Base-by-base conservation (phyloP, 1,140 invertebrate species). In the Euglossa dilemma region DNA sequence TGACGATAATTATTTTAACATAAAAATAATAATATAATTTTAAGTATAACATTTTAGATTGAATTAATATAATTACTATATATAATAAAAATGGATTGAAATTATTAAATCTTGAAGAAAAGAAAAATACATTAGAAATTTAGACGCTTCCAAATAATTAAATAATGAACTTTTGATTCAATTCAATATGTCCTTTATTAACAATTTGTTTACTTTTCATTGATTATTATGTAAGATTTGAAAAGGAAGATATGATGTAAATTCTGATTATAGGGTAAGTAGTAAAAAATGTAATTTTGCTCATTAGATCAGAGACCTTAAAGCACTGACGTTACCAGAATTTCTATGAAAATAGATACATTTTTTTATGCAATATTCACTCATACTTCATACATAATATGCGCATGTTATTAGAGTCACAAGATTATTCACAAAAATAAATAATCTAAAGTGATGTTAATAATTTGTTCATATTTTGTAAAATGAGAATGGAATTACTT, bases 21-120 rank as follows among this genome's bases (percentile, higher is more conserved):
- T 86, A 85, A 84, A 85, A 78, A 87, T 88, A 88, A 90, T 87
- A 81, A 87, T 89, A 83, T 85, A 61, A 87, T 83, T 71, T 88
- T 83, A 87, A 85, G 67, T 77, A 75, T 85, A 86, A 63, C 87
- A 85, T 82, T 57, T 63, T 28, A 66, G n/a, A 50, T 83, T 14
- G 45, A 66, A n/a, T 12, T 71, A 67, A 23, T 28, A 18, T 43
- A 71, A 71, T 79, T 14, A 59, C 23, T 9, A 12, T 5, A 72
- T 28, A n/a, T 36, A 56, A 72, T 23, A 20, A 52, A 54, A 16
- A 16, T 56, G 3, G 56, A n/a, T 56, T 23, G 14, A 14, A 54
- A 54, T 20, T 52, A 7, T 36, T 54, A 52, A 23, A 54, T 36
- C n/a, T 71, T 71, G 1, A 36, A 36, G 36, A 2, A 4, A 36